Conservation (phyloP, 1,140 invertebrate genomes). For the Daktulosphaira vitifoliae region DNA sequence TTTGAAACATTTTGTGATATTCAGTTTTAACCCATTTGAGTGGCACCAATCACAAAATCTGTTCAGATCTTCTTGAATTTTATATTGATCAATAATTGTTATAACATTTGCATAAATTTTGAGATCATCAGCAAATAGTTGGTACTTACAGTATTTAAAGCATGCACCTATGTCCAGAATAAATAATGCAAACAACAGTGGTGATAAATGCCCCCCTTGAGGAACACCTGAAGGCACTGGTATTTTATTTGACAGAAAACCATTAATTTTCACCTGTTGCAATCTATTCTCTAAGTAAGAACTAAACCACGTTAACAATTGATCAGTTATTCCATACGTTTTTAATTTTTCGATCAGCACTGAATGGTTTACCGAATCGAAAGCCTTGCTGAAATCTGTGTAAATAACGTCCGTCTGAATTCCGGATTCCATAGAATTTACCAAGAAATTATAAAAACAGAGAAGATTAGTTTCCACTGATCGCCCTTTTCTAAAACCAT, state of each 20-base stretch:
- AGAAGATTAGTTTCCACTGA: background rate
- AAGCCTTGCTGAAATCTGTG: slow-evolving; percentile 40
- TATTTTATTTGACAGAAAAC: background rate
- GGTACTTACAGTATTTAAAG: background rate
- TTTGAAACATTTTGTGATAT: no score
- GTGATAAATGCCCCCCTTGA: slow-evolving; percentile 1
- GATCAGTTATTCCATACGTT: background rate
- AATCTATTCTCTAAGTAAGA: background rate
- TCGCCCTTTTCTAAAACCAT: background rate
- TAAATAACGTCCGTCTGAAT: slow-evolving; percentile 38
- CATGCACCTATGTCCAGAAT: background rate
- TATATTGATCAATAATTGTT: background rate
- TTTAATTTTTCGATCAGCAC: slow-evolving; percentile 36
- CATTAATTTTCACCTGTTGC: background rate
- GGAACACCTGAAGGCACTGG: background rate
- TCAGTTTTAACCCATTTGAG: background rate
- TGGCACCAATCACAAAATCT: background rate
- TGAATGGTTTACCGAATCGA: slow-evolving; percentile 38
- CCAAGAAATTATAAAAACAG: background rate
- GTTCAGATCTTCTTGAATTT: background rate
- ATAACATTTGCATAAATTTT: background rate
- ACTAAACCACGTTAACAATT: background rate
- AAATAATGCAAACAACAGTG: slow-evolving; percentile 5
- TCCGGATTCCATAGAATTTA: slow-evolving; percentile 13
- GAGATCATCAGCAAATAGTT: background rate